Evolutionary conservation across 2,888 invertebrate species (phyloP), one percentile per base, ranked within the genome.

Genomic region (Cryptops parisi): DNA sequence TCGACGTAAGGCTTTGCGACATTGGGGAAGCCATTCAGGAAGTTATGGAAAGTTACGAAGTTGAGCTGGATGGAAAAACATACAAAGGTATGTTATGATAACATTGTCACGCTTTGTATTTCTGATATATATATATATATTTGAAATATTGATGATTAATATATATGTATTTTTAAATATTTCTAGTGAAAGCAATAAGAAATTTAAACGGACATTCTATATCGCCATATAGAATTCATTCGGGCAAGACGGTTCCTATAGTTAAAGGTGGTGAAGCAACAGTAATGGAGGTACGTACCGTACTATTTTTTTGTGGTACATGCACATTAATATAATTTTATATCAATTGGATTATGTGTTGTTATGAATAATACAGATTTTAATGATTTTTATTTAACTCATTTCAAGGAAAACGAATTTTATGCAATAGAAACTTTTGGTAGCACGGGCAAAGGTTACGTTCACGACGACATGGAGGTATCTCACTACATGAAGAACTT

Each of bases 401-500:
- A 46, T 23, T 54, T 56, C 4, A 55, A 72, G 71, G 97, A 97
- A 69, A 90, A 93, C 67, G 97, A 97, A 72, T 91, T 96, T 70
- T 98, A 96, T 73, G 97, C 97, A 1, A 98, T 98, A 62, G 98
- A 98, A 73, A 99, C 98, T 0, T 98, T 98, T 68, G 98, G 98
- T 41, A 96, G 96, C 5, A 98, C 98, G 1, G 98, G 98, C n/a
- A 73, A 72, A 60, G 76, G 76, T 24, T 68, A 69, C 56, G 97
- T 99, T 1, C 96, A 97, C 67, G 97, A 99, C 67, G 98, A 98
- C 66, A 91, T 96, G 87, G 98, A 99, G 66, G 89, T 90, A 63
- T 97, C 96, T 17, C 98, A 98, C 73, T 99, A 99, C 69, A 98
- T 98, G 97, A 97, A 97, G 72, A 93, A 94, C 70, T 97, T 84